Conservation (phyloP, 2,888 invertebrate genomes). For the Oegoconia quadripuncta region DNA sequence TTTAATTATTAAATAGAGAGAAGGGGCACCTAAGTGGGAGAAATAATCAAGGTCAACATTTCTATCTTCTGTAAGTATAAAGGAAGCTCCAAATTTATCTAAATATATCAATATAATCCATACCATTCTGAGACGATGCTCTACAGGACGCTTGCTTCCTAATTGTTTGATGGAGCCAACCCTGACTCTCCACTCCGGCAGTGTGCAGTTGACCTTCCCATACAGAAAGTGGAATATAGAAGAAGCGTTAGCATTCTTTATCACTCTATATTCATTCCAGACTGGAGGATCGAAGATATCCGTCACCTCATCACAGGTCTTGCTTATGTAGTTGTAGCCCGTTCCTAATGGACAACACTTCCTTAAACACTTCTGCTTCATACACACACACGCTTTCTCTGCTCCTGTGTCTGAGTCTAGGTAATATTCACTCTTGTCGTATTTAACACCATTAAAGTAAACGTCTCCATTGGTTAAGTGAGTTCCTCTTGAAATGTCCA, state of each 20-base stretch:
- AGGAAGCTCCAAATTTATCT: not conserved
- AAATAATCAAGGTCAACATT: no score
- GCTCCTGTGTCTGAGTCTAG: constrained; percentile 26
- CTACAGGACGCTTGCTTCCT: no score
- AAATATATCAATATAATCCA: constrained; percentile 17
- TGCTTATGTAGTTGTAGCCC: constrained; percentile 26
- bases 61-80: not conserved
- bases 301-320: constrained; percentile 30
- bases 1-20: no score
- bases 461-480: constrained; percentile 30
- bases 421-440: constrained; percentile 37
- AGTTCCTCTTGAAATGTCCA: constrained; percentile 40
- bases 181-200: constrained; percentile 23
- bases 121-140: constrained; percentile 39
- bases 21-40: no score
- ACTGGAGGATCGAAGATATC: constrained; percentile 41
- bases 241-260: constrained; percentile 27
- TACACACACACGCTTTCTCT: constrained; percentile 41
- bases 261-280: constrained; percentile 29
- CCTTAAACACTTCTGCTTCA: constrained; percentile 35
- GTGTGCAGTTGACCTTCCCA: constrained; percentile 39
- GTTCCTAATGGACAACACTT: constrained; percentile 54
- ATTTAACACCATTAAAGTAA: constrained; percentile 31
- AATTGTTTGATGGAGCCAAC: no score
- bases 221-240: constrained; percentile 39